Conservation (phyloP, 2,797 vertebrate genomes). For the Coccyzus lansbergi region DNA sequence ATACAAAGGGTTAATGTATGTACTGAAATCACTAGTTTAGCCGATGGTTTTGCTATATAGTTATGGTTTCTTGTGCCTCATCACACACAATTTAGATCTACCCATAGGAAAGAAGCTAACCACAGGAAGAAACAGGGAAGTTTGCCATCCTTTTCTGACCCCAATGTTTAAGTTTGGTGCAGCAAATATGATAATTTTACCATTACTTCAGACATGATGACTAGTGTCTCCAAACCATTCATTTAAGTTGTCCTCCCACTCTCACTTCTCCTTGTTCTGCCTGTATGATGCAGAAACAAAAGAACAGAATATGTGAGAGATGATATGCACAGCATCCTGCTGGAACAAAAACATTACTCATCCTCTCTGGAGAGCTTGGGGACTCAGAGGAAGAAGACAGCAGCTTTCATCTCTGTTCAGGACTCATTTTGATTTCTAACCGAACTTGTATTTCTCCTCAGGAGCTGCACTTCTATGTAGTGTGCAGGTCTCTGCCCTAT, state of each 20-base stretch:
- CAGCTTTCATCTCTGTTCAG: not conserved
- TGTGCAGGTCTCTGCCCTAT: not conserved
- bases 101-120: not conserved
- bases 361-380: not conserved
- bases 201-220: constrained; percentile 14
- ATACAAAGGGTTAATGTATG: not conserved
- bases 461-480: not conserved
- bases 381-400: not conserved
- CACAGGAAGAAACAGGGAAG: not conserved
- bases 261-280: constrained; percentile 30
- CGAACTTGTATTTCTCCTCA: not conserved
- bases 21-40: not conserved
- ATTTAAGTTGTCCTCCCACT: constrained; percentile 70
- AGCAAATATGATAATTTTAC: constrained; percentile 36
- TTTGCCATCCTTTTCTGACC: constrained; percentile 1
- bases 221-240: constrained; percentile 49
- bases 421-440: not conserved
- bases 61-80: not conserved
- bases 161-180: constrained; percentile 17
- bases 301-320: constrained; percentile 35
- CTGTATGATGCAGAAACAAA: constrained; percentile 47
- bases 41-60: not conserved
- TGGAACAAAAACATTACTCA: constrained; percentile 57
- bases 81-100: not conserved
- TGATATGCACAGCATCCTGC: constrained; percentile 4